phyloP scores from a whole-genome alignment of 1,140 invertebrate genomes.

The Drosophila lini region DNA sequence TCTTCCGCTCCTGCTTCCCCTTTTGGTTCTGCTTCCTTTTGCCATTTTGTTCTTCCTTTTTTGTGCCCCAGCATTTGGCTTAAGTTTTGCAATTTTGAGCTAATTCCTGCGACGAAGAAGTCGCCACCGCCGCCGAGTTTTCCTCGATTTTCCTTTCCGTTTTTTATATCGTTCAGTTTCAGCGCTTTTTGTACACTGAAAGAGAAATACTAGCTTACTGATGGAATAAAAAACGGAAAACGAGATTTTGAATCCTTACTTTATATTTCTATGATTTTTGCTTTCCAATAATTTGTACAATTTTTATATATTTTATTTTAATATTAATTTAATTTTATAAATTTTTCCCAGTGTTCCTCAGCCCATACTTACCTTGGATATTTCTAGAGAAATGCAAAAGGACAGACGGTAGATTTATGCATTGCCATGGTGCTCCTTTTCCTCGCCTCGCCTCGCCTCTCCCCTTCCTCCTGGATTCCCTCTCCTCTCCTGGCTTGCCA shows the following conservation, averaged over 20 bases:
- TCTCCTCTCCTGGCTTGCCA: not conserved
- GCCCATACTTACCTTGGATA: slow-evolving; percentile 4
- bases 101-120: slow-evolving; percentile 61
- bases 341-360: not conserved
- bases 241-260: too few species aligned
- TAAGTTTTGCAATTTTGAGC: slow-evolving; percentile 77
- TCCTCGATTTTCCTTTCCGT: not conserved
- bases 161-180: slow-evolving; percentile 34
- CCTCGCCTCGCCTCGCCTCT: too few species aligned
- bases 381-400: slow-evolving; percentile 9
- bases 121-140: not conserved
- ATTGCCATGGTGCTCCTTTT: slow-evolving; percentile 35
- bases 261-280: too few species aligned
- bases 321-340: too few species aligned
- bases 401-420: slow-evolving; percentile 41
- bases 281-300: too few species aligned
- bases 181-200: slow-evolving; percentile 7
- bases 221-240: too few species aligned
- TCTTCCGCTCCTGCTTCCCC: not conserved
- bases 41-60: slow-evolving; percentile 3
- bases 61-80: slow-evolving; percentile 49
- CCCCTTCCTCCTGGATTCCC: not conserved
- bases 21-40: slow-evolving; percentile 1
- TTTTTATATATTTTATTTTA: too few species aligned
- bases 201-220: not conserved